Conservation (phyloP, 2,797 vertebrate species). For the Sebastiscus albofasciatus region DNA sequence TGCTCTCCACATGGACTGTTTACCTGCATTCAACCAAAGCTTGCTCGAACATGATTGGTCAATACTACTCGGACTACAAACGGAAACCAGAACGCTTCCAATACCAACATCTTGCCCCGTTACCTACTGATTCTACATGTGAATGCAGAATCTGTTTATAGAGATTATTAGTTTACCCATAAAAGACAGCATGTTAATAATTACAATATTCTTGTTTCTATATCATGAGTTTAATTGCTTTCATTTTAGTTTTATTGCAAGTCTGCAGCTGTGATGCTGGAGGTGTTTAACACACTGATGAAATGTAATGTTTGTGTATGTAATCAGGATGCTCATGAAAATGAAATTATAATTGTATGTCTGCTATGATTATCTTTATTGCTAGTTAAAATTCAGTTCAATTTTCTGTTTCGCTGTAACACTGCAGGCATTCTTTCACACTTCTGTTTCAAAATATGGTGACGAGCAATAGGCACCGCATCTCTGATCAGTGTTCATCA, state of each 20-base stretch:
- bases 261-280: constrained; percentile 24
- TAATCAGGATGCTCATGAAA: constrained; percentile 43
- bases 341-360: constrained; percentile 47
- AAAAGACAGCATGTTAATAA: neutral
- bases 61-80: too few species aligned
- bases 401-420: constrained; percentile 34
- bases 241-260: constrained; percentile 28
- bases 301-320: constrained; percentile 18
- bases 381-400: constrained; percentile 49
- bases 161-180: neutral
- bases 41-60: accelerated
- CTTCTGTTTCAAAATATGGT: constrained; percentile 15
- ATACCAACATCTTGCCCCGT: too few species aligned
- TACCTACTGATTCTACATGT: too few species aligned
- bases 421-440: constrained; percentile 38
- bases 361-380: constrained; percentile 52
- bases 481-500: neutral
- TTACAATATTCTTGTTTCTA: constrained; percentile 11
- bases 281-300: constrained; percentile 23
- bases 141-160: too few species aligned
- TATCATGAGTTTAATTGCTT: constrained; percentile 30
- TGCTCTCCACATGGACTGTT: too few species aligned
- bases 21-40: too few species aligned
- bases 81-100: too few species aligned
- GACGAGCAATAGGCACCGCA: neutral